Evolutionary conservation across 2,113 vertebrate species (phyloP).

Genomic region (Illadopsis cleaveri): DNA sequence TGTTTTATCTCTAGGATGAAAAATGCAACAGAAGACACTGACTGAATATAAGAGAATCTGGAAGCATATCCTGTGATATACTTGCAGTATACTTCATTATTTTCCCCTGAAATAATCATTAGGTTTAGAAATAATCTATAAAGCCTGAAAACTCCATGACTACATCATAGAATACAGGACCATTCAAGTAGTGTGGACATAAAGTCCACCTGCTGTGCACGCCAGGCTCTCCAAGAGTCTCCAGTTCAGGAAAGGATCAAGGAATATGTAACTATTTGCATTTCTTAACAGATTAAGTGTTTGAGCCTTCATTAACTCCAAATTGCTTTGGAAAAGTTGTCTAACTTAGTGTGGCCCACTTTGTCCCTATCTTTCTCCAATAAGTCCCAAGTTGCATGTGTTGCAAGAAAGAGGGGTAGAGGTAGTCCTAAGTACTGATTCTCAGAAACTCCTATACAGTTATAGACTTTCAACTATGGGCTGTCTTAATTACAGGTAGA

Average conservation of each 20-base stretch:
- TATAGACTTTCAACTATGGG: not conserved
- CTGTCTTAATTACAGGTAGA: not conserved
- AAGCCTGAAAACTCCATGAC: not conserved
- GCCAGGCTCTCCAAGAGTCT: not conserved
- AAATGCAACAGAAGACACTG: not conserved
- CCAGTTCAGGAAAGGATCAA: not conserved
- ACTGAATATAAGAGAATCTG: not conserved
- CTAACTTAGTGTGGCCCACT: not conserved
- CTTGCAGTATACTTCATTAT: not conserved
- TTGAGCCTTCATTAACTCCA: not conserved
- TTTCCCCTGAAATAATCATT: not conserved
- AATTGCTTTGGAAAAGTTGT: not conserved
- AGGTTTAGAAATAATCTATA: not conserved
- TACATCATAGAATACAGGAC: not conserved
- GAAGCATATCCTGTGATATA: not conserved
- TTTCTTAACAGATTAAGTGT: not conserved
- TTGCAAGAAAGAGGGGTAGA: not conserved
- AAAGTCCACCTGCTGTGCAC: not conserved
- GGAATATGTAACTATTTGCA: not conserved
- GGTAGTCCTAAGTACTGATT: not conserved
- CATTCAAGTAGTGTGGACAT: rapidly evolving
- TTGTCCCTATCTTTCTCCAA: not conserved
- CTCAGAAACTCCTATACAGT: not conserved
- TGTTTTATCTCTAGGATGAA: not conserved
- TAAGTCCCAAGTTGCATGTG: not conserved